Base-by-base conservation (phyloP, 2,797 vertebrate genomes). In the Lerista edwardsae region DNA sequence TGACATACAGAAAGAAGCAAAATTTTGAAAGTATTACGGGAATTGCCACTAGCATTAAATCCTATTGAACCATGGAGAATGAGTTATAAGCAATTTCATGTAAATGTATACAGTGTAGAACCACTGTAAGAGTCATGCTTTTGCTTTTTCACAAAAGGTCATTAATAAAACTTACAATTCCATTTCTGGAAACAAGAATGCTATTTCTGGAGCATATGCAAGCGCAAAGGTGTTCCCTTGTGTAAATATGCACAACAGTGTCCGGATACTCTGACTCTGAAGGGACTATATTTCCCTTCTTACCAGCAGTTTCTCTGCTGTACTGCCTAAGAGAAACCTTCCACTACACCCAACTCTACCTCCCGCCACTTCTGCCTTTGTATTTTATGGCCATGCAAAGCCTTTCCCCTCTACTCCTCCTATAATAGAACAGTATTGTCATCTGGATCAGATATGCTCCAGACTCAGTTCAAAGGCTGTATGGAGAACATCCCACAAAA, bases 1-100 rank as follows among this genome's bases (percentile, higher is more conserved):
- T 84, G 78, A 67, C 27, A 84, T 79, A 21, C 51, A 88, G 34
- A 91, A 93, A 93, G 34, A 87, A 87, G n/a, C 21, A 87, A 91
- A 92, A 71, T 73, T 90, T 88, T 85, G 81, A 68, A 77, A 89
- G 65, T 44, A 90, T 91, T 91, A 90, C 87, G 15, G 78, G 29
- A 84, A 91, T 86, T 93, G 72, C 41, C 65, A 8, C 21, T 90
- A 79, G 88, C 68, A 82, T 81, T 82, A 76, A 80, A 84, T 90
- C 65, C 57, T 86, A 82, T 79, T 90, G 75, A 92, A 87, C 82
- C 71, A 14, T 71, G 27, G 34, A 91, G 64, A 91, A 92, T 80
- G 76, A 77, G n/a, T 90, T 92, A 85, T 88, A 91, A 91, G 75
- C 34, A 84, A 34, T 89, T 89, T 25, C 62, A 86, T 76, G 78